phyloP scores from a whole-genome alignment of 2,888 invertebrate genomes.

The Ypsolopha sequella region DNA sequence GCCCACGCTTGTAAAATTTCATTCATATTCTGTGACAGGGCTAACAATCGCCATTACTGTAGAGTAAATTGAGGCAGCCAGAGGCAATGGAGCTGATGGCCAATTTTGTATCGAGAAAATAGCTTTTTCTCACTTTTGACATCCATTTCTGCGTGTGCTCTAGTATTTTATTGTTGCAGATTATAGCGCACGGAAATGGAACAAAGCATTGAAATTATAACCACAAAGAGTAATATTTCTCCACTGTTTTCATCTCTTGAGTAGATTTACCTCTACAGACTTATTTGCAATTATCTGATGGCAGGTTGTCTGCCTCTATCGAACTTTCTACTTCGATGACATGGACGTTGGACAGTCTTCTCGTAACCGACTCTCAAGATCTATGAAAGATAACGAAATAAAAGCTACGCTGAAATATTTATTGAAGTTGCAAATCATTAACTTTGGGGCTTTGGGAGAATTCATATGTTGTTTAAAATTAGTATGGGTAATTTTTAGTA shows the following conservation, averaged over 20 bases:
- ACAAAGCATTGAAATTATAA: neutral
- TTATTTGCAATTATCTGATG: neutral
- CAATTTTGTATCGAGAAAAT: too few relatives aligned
- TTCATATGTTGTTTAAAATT: too few relatives aligned
- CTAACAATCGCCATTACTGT: constrained; percentile 9
- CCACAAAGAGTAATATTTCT: neutral
- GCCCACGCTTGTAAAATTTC: constrained; percentile 14
- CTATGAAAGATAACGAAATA: neutral
- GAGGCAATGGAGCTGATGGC: neutral
- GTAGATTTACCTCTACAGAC: neutral
- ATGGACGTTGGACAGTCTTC: neutral
- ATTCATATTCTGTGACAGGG: constrained; percentile 15
- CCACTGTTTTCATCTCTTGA: neutral
- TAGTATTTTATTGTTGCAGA: too few relatives aligned
- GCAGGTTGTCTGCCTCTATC: neutral
- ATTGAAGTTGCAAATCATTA: too few relatives aligned
- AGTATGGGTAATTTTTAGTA: too few relatives aligned
- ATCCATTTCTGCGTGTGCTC: too few relatives aligned
- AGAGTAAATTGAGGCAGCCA: constrained; percentile 9
- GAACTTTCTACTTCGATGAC: neutral
- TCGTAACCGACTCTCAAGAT: neutral
- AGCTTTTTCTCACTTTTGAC: too few relatives aligned
- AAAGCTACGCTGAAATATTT: too few relatives aligned
- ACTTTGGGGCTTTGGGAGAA: too few relatives aligned
- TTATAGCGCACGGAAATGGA: too few relatives aligned